A percentile compares a stretch with the other conserved stretches of the same genome.
These are phyloP conservation scores for Protomyctophum bolini DNA, from an alignment of 2,113 vertebrate genomes.

Conservation along the genomic window DNA sequence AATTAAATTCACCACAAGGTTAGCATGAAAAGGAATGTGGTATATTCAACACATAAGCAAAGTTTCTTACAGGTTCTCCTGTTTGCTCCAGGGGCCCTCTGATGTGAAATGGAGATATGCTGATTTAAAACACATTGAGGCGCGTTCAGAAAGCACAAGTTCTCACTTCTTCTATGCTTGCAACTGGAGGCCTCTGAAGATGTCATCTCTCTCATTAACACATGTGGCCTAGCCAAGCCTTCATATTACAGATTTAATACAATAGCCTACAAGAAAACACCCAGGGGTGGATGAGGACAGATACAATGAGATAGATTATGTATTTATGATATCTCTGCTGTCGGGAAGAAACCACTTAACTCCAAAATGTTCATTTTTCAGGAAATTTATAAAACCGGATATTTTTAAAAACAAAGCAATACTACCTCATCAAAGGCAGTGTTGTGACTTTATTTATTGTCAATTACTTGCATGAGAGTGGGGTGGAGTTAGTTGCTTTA, in stretches of 20 bases:
- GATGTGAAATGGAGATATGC: slow-evolving; percentile 25
- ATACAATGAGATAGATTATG: slow-evolving; percentile 2
- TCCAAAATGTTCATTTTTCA: too few species aligned
- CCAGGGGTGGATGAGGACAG: not conserved
- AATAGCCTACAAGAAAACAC: not conserved
- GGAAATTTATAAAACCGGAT: too few species aligned
- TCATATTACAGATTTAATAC: not conserved
- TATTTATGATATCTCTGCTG: too few species aligned
- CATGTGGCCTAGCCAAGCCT: slow-evolving; percentile 10
- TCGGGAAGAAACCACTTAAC: too few species aligned
- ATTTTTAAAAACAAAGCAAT: too few species aligned
- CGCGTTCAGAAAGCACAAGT: slow-evolving; percentile 11
- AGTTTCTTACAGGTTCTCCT: not conserved
- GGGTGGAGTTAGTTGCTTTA: too few species aligned
- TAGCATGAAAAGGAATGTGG: slow-evolving; percentile 36
- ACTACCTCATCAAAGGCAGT: too few species aligned
- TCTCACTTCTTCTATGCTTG: slow-evolving; percentile 30
- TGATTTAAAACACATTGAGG: slow-evolving; percentile 53
- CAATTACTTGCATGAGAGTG: too few species aligned
- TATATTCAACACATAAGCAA: slow-evolving; percentile 15
- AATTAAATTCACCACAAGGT: slow-evolving; percentile 47
- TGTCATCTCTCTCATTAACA: slow-evolving; percentile 25
- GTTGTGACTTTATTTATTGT: too few species aligned
- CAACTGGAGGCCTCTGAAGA: slow-evolving; percentile 23
- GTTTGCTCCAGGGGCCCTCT: slow-evolving; percentile 13